Base-by-base conservation (phyloP, 2,797 vertebrate genomes). In the Peromyscus eremicus region DNA sequence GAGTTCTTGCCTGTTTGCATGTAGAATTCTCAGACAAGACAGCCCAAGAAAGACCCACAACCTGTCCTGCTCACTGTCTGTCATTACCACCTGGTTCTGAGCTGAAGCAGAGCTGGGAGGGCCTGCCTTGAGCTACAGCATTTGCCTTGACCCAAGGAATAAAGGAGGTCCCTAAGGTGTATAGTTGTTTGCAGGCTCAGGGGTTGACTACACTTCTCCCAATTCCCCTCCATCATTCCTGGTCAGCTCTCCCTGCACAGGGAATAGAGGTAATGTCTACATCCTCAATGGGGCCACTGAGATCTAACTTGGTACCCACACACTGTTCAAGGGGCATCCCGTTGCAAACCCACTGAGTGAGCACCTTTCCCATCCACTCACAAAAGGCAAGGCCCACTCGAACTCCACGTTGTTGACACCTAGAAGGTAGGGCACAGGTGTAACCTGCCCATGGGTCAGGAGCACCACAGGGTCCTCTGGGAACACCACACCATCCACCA, bases 401-500 rank as follows among this genome's bases (percentile, higher is more conserved):
- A 99, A 99, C 97, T 99, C 99, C 83, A 98, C 98, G 90, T 98
- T 99, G 94, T 98, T 99, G 49, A 99, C 97, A 76, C 99, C 99
- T 97, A 99, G 81, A 94, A 99, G 97, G 86, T 99, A 98, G 1
- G 99, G 99, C 37, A 99, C 96, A 85, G 98, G 98, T 70, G 98
- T 87, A 66, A 99, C 97, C 27, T 99, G 97, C 46, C 98, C 98
- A 82, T 29, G 97, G 93, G 98, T 98, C 60, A 99, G 96, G 16
- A 99, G 98, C 7, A 98, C 98, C 84, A 98, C 98, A 1, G 98
- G 98, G 0, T 98, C 92, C 16, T 98, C 98, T 3, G 97, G 98
- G 87, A 99, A 97, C 91, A 99, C 98, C 62, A 93, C 62, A 21
- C 96, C 90, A 0, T 98, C 96, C 21, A 98, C 96, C 79, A 97